A percentile compares a stretch with the other conserved stretches of the same genome.
These are phyloP conservation scores for Nomada ferruginata DNA, from an alignment of 2,888 invertebrate genomes.

Conservation along the genomic window DNA sequence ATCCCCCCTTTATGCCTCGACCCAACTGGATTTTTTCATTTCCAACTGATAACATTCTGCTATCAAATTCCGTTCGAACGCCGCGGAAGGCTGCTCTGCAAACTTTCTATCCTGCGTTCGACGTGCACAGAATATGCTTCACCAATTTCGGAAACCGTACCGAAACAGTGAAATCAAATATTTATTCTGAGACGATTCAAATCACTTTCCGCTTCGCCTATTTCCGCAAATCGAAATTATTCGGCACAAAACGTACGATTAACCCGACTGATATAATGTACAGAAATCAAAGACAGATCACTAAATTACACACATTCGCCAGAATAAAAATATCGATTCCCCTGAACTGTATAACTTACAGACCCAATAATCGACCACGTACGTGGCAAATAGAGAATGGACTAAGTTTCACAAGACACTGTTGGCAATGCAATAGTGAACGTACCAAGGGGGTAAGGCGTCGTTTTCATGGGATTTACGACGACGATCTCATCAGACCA, in stretches of 20 bases:
- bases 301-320: no score
- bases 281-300: no score
- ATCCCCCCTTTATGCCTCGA: conserved; percentile 12
- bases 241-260: no score
- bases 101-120: neutral
- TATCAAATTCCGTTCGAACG: neutral
- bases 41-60: neutral
- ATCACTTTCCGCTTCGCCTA: no score
- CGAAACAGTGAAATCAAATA: no score
- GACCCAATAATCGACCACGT: neutral
- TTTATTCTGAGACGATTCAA: no score
- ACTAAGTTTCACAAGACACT: neutral
- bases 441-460: neutral
- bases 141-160: neutral
- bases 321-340: neutral
- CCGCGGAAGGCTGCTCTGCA: no score
- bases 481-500: conserved; percentile 5
- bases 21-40: neutral
- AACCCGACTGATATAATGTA: no score
- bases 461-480: conserved; percentile 33
- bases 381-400: neutral
- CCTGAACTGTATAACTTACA: no score
- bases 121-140: neutral
- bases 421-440: conserved; percentile 9
- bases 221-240: no score